Base-by-base conservation (phyloP, 1,140 invertebrate genomes). In the Ridgeia piscesae region DNA sequence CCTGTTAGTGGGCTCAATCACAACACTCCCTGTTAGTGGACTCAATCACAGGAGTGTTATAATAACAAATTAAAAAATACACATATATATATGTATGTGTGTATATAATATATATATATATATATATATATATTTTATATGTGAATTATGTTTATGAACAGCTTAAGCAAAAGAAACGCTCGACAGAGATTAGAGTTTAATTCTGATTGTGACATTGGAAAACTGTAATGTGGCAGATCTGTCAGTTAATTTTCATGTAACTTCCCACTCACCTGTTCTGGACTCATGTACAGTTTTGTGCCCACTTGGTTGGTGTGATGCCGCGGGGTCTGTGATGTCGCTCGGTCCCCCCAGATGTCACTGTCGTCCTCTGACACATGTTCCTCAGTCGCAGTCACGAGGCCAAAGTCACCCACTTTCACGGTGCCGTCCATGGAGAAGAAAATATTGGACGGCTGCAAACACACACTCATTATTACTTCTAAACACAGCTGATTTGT, bases 381-480 rank as follows among this genome's bases (percentile, higher is more conserved):
- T 50, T 98, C 97, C 33, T 97, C 96, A 96, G 98, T 98, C 8
- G 97, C 97, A 27, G 98, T 99, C 0, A 98, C 99, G 14, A 99
- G 97, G 0, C 99, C 99, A 97, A 99, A 99, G 96, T 99, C 99
- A 6, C 99, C 99, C 90, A 99, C 97, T 96, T 99, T 99, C 6
- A 99, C 97, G 1, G 93, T 93, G 94, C 97, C 98, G 96, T 99
- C 98, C 91, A 97, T 96, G 0, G 98, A 98, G 95, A 99, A 99
- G 95, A 99, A 99, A 94, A 99, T 99, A 96, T 99, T 99, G 90
- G 98, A 98, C 1, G 99, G 99, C 97, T 98, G 95, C 92, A 97
- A 92, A 90, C 14, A 90, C 17, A 77, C 0, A 77, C 58, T 77
- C 17, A 14, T 6, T 42, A 42, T 42, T 42, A 42, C 11, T 42